Conservation (phyloP, 2,797 vertebrate species). For the Carapus acus region DNA sequence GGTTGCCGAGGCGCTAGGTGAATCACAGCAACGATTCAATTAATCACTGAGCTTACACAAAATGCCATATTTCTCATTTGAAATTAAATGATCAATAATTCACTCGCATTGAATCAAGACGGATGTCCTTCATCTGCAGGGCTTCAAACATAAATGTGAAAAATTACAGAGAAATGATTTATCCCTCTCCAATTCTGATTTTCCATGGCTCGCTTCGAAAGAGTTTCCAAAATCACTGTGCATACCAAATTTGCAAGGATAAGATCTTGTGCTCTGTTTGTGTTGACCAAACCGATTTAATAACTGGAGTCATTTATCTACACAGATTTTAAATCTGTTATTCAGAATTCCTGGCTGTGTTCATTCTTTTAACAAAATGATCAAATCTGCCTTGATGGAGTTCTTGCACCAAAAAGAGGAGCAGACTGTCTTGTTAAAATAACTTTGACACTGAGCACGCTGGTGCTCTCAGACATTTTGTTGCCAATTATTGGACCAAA, state of each 20-base stretch:
- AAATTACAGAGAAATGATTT: conserved; percentile 52
- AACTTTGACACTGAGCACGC: too few relatives aligned
- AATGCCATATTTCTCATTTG: conserved; percentile 67
- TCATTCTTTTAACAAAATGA: too few relatives aligned
- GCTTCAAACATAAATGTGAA: conserved; percentile 43
- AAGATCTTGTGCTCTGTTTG: too few relatives aligned
- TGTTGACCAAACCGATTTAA: too few relatives aligned
- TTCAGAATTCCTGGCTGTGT: too few relatives aligned
- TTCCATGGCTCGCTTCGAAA: conserved; percentile 24
- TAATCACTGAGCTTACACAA: conserved; percentile 68
- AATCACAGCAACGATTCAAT: conserved; percentile 59
- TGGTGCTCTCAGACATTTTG: too few relatives aligned
- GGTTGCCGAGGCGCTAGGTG: conserved; percentile 48
- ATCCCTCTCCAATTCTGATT: conserved; percentile 29
- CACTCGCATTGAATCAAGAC: conserved; percentile 68
- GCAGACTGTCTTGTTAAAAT: too few relatives aligned
- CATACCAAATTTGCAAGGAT: neutral
- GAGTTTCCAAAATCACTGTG: conserved; percentile 10
- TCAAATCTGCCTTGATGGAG: too few relatives aligned
- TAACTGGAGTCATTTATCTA: too few relatives aligned
- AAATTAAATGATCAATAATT: conserved; percentile 80
- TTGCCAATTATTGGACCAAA: too few relatives aligned
- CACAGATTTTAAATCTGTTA: too few relatives aligned
- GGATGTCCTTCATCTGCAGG: conserved; percentile 63
- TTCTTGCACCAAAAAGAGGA: too few relatives aligned